Percentiles rank a stretch among this genome's conserved stretches.
phyloP scores from a whole-genome alignment of 2,797 vertebrate species.

The Pseudocheirus occidentalis region DNA sequence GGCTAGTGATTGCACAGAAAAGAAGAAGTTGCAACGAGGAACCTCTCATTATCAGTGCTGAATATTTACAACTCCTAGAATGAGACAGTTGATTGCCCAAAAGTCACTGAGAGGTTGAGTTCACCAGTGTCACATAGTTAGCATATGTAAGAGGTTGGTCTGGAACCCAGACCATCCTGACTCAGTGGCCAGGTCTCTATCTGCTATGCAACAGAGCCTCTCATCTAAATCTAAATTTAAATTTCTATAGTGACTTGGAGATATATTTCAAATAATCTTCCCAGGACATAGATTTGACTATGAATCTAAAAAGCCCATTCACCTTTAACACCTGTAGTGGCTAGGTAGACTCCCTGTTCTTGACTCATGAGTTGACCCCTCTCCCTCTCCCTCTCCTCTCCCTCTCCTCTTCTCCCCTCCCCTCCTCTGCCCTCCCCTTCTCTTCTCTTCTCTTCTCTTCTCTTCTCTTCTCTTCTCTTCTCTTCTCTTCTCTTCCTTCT shows the following conservation, averaged over 20 bases:
- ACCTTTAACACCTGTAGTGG: not conserved
- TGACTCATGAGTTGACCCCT: not conserved
- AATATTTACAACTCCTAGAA: not conserved
- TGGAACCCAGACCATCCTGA: not conserved
- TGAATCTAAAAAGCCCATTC: not conserved
- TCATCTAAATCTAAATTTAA: not conserved
- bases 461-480: too few species aligned
- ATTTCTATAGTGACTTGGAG: not conserved
- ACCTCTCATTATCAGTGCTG: not conserved
- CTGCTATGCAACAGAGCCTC: not conserved
- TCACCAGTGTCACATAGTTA: not conserved
- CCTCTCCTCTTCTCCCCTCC: too few species aligned
- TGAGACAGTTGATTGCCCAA: not conserved
- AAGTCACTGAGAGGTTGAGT: not conserved
- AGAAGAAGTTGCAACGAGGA: not conserved
- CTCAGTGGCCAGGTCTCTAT: not conserved
- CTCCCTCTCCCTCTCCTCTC: too few species aligned
- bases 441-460: too few species aligned
- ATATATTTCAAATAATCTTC: not conserved
- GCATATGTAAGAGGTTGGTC: not conserved
- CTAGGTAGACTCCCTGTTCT: not conserved
- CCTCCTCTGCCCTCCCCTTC: too few species aligned
- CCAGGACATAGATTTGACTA: not conserved
- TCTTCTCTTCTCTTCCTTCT: too few species aligned
- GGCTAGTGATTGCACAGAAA: not conserved